Evolutionary conservation across 2,797 vertebrate species (phyloP).

Genomic region (Liasis olivaceus): DNA sequence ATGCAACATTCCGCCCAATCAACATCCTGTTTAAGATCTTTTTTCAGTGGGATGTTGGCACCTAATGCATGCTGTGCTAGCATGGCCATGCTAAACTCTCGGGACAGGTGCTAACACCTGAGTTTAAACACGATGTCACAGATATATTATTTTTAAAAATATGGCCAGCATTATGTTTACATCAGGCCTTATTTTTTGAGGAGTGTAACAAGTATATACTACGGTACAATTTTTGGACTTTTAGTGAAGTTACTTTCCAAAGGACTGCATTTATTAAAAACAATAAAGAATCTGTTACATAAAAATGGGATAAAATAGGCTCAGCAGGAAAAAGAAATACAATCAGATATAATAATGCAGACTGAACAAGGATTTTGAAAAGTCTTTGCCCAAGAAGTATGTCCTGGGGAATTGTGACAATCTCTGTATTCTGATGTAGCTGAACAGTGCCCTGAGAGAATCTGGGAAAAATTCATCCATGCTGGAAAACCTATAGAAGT

Average conservation of each 20-base stretch:
- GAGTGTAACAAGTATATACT: too few relatives aligned
- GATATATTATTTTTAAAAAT: too few relatives aligned
- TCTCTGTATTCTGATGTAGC: not conserved
- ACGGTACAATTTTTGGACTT: not conserved
- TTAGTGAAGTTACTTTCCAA: not conserved
- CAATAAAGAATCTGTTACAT: not conserved
- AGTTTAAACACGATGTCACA: not conserved
- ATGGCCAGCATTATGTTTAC: not conserved
- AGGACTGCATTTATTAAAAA: not conserved
- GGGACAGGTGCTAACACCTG: not conserved
- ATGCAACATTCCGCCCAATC: not conserved
- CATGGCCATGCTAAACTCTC: too few relatives aligned
- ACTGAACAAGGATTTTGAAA: not conserved
- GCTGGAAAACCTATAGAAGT: not conserved
- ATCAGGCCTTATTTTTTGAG: not conserved
- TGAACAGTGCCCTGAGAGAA: too few relatives aligned
- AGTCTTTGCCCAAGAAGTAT: not conserved
- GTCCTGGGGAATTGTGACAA: not conserved
- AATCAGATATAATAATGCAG: not conserved
- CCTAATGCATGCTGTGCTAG: not conserved
- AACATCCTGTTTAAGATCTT: not conserved
- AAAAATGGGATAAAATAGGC: not conserved
- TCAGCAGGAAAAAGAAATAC: not conserved
- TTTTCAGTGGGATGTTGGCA: not conserved
- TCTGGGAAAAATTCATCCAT: too few relatives aligned